These are phyloP conservation scores for Watsonalla cultraria DNA, from an alignment of 2,888 invertebrate species.

Conservation along the genomic window DNA sequence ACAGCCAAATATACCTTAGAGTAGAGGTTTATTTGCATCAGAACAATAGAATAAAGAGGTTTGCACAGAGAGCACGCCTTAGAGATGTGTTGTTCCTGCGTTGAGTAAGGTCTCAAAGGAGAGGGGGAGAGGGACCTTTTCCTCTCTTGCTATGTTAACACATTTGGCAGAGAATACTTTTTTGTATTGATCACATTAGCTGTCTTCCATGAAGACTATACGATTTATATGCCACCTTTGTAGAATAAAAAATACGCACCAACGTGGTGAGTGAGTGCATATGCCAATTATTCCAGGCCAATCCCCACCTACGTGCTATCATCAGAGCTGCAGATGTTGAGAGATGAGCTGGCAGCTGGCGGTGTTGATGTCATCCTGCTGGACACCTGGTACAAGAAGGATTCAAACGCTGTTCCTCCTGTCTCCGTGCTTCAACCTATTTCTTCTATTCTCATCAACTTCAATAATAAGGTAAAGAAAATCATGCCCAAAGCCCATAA, in stretches of 20 bases:
- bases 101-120: no score
- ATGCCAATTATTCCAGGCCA: slow-evolving; percentile 78
- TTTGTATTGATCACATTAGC: not conserved
- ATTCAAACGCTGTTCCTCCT: slow-evolving; percentile 96
- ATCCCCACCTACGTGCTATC: slow-evolving; percentile 97
- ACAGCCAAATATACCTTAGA: no score
- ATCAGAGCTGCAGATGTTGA: slow-evolving; percentile 91
- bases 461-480: slow-evolving; percentile 92
- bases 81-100: no score
- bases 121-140: no score
- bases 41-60: no score
- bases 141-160: no score
- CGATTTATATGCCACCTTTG: no score
- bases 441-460: slow-evolving; percentile 97
- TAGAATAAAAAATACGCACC: no score
- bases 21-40: no score
- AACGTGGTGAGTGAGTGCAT: not conserved
- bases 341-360: slow-evolving; percentile 90
- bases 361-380: slow-evolving; percentile 90
- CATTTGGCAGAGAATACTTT: no score
- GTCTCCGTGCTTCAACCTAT: slow-evolving; percentile 97
- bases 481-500: not conserved
- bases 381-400: slow-evolving; percentile 97
- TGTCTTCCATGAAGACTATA: no score
- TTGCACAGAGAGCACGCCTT: no score